Evolutionary conservation across 1,140 invertebrate genomes (phyloP), one percentile per base, ranked within the genome.

Genomic region (Sweltsa coloradensis): DNA sequence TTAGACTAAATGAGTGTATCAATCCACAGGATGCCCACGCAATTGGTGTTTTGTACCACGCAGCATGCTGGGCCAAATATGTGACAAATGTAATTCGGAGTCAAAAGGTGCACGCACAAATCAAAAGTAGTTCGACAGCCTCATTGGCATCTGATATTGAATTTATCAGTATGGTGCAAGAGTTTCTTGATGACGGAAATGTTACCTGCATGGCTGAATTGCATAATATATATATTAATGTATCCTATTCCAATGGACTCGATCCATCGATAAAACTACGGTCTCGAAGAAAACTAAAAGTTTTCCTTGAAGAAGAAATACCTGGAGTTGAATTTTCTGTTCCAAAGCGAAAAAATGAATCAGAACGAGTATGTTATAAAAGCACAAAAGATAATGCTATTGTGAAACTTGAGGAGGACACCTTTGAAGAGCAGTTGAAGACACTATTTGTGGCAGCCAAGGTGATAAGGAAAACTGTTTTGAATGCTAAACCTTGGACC

Each of bases 221-320:
- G 22, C 42, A 44, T 34, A 44, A 44, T 26, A 44, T 26, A 26
- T 44, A 44, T 26, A 44, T 25, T 2, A 44, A 44, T 44, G 42
- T 44, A 13, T 44, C 23, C 29, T 25, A 26, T 13, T 14, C 22
- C 26, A 44, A 11, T 21, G 42, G 42, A 25, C 23, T 25, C 29
- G 19, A 44, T 25, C 22, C 22, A 11, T 25, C 25, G 22, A 34
- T 26, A 14, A 22, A 26, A 26, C 22, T 44, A n/a, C 13, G 26
- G 18, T 34, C 42, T 26, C 22, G 22, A 44, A 44, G 42, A 18
- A 26, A 44, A 22, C 36, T 5, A 19, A 44, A 44, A 26, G 16
- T 14, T 21, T 41, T 22, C 26, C 24, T 21, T 44, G 7, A 44
- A 31, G 42, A 44, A 44, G 42, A 44, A 44, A 25, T 44, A n/a